A percentile compares a stretch with the other conserved stretches of the same genome.
Conservation (phyloP, 2,797 vertebrate genomes). For the Macropodus opercularis region DNA sequence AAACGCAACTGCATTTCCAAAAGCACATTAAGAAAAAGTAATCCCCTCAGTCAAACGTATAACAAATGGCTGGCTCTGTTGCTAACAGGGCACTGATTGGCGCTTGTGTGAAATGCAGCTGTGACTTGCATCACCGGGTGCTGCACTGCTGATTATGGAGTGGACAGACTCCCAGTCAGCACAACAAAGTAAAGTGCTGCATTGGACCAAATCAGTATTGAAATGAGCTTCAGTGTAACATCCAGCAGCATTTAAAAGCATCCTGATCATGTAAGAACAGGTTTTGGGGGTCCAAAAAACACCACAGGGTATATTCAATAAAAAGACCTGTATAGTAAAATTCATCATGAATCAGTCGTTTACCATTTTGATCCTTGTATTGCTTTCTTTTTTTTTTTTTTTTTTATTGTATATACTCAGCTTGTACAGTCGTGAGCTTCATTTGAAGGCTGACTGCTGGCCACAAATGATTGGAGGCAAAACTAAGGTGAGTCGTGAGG, state of each 20-base stretch:
- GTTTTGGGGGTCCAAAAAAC: constrained; percentile 48
- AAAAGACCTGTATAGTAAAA: constrained; percentile 74
- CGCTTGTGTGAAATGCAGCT: constrained; percentile 29
- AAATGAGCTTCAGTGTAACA: constrained; percentile 47
- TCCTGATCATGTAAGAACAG: constrained; percentile 50
- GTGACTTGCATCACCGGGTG: constrained; percentile 5
- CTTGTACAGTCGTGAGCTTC: constrained; percentile 51
- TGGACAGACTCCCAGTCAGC: constrained; percentile 12
- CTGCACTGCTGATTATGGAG: not conserved
- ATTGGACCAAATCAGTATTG: constrained; percentile 62
- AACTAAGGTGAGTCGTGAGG: constrained; percentile 46
- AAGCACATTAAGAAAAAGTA: not conserved
- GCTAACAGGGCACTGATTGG: not conserved
- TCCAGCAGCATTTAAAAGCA: constrained; percentile 30
- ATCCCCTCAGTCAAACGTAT: constrained; percentile 3
- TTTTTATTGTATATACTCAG: constrained; percentile 52
- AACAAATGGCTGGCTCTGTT: not conserved
- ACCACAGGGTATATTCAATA: constrained; percentile 75
- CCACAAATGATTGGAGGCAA: constrained; percentile 24
- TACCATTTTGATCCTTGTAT: constrained; percentile 57
- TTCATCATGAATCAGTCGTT: constrained; percentile 64
- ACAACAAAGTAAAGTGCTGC: constrained; percentile 25
- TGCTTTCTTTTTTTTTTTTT: constrained; percentile 43
- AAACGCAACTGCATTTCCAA: constrained; percentile 7
- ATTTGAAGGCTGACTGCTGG: constrained; percentile 30